These are phyloP conservation scores for Vicugna pacos DNA, from an alignment of 2,113 vertebrate genomes.

Conservation along the genomic window DNA sequence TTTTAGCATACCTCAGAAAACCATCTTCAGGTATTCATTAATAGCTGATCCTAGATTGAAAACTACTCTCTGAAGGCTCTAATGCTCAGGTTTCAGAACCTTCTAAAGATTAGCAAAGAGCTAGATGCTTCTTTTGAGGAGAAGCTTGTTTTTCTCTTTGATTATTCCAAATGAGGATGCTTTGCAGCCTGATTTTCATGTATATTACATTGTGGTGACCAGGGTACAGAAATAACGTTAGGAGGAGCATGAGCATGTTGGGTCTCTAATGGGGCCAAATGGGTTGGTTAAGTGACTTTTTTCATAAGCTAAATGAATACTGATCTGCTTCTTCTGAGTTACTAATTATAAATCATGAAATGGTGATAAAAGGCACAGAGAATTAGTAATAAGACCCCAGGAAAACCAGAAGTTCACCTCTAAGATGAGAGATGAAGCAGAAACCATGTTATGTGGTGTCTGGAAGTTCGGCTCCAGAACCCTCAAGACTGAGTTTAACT, in stretches of 20 bases:
- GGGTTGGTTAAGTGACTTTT: slow-evolving; percentile 35
- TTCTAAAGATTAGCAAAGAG: slow-evolving; percentile 66
- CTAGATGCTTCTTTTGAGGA: slow-evolving; percentile 61
- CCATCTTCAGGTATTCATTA: slow-evolving; percentile 65
- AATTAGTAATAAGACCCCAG: slow-evolving; percentile 13
- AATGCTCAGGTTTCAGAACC: slow-evolving; percentile 65
- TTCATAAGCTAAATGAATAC: slow-evolving; percentile 45
- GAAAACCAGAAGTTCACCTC: slow-evolving; percentile 33
- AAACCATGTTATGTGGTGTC: neutral
- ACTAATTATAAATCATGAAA: slow-evolving; percentile 59
- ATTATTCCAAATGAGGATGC: slow-evolving; percentile 25
- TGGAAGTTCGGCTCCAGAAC: neutral
- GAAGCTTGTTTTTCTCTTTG: slow-evolving; percentile 52
- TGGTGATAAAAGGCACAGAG: neutral
- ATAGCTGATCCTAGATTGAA: slow-evolving; percentile 68
- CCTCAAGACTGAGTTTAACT: neutral
- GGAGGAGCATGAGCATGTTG: neutral
- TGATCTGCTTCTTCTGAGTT: slow-evolving; percentile 40
- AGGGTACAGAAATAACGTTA: slow-evolving; percentile 19
- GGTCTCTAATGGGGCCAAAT: neutral
- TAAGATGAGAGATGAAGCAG: slow-evolving; percentile 2
- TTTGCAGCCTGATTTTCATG: slow-evolving; percentile 29
- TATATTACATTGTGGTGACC: neutral
- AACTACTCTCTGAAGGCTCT: slow-evolving; percentile 56
- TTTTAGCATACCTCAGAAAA: slow-evolving; percentile 79